phyloP scores from a whole-genome alignment of 2,888 invertebrate species.

The Ectemnius continuus region DNA sequence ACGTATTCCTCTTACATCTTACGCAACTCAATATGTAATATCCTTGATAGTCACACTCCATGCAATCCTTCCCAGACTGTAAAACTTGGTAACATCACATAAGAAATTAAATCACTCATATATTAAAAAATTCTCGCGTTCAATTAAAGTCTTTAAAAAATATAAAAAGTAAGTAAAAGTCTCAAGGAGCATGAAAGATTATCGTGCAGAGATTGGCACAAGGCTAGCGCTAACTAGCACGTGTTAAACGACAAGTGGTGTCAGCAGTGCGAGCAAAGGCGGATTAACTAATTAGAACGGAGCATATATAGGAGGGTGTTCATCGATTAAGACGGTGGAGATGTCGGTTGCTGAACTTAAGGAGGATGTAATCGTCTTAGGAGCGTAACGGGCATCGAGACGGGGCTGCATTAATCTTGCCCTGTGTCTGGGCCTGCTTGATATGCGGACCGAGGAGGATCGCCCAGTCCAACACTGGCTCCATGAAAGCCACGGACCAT shows the following conservation, averaged over 20 bases:
- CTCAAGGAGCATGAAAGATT: background rate
- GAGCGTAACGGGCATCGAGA: constrained; percentile 67
- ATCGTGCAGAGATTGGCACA: constrained; percentile 40
- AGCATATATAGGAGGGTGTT: constrained; percentile 58
- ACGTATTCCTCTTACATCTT: constrained; percentile 52
- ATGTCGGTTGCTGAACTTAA: constrained; percentile 62
- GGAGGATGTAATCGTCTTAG: constrained; percentile 71
- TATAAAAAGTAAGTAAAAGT: too few relatives aligned
- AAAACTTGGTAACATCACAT: constrained; percentile 40
- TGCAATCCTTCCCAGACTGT: constrained; percentile 27
- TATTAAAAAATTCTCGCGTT: too few relatives aligned
- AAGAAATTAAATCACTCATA: too few relatives aligned
- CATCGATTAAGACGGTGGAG: constrained; percentile 62
- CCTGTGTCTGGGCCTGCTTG: constrained; percentile 63
- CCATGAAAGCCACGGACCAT: constrained; percentile 21
- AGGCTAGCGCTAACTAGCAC: constrained; percentile 46
- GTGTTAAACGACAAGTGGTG: constrained; percentile 32
- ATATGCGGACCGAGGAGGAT: constrained; percentile 63
- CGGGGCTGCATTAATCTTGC: constrained; percentile 68
- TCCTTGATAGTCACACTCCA: constrained; percentile 59
- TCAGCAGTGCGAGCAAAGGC: constrained; percentile 42
- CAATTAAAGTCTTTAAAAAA: too few relatives aligned
- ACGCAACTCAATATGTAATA: constrained; percentile 55
- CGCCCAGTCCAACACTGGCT: constrained; percentile 37
- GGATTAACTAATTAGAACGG: constrained; percentile 66